Percentiles rank a stretch among this genome's conserved stretches.
These are phyloP conservation scores for Eremobia ochroleuca DNA, from an alignment of 2,888 invertebrate species.

Conservation along the genomic window DNA sequence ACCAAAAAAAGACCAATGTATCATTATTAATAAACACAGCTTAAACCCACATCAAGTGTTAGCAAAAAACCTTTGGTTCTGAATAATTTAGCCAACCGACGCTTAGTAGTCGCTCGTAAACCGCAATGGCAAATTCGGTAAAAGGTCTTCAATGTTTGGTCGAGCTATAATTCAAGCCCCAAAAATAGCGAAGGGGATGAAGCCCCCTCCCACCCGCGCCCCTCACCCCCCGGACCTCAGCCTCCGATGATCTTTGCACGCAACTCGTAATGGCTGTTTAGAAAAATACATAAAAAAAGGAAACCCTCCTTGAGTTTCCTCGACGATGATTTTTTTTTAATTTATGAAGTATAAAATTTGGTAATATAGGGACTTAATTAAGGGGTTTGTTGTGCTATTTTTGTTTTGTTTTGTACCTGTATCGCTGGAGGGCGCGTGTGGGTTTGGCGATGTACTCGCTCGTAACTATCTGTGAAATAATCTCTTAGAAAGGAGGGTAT, in stretches of 20 bases:
- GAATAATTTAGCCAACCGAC: conserved; percentile 87
- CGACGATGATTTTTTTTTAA: conserved; percentile 67
- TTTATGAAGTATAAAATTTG: conserved; percentile 66
- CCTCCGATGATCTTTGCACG: conserved; percentile 86
- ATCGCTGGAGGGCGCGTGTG: conserved; percentile 12
- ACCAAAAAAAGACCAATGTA: conserved; percentile 63
- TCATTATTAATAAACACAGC: conserved; percentile 78
- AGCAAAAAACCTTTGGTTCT: conserved; percentile 76
- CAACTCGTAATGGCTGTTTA: conserved; percentile 81
- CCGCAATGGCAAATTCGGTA: conserved; percentile 88
- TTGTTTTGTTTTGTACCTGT: conserved; percentile 21
- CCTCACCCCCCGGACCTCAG: conserved; percentile 73
- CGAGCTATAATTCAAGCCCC: conserved; percentile 89
- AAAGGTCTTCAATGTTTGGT: conserved; percentile 90
- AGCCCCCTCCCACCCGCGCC: conserved; percentile 67
- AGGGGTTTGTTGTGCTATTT: conserved; percentile 26
- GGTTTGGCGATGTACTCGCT: not conserved
- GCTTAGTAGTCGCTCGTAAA: conserved; percentile 88
- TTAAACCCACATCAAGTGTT: conserved; percentile 77
- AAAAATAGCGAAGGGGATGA: conserved; percentile 88
- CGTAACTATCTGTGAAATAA: conserved; percentile 16
- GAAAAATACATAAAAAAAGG: conserved; percentile 80
- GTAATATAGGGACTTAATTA: conserved; percentile 56
- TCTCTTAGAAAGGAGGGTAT: not conserved
- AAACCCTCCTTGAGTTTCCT: conserved; percentile 74